Conservation (phyloP, 2,888 invertebrate genomes). For the Synergus umbraculus region DNA sequence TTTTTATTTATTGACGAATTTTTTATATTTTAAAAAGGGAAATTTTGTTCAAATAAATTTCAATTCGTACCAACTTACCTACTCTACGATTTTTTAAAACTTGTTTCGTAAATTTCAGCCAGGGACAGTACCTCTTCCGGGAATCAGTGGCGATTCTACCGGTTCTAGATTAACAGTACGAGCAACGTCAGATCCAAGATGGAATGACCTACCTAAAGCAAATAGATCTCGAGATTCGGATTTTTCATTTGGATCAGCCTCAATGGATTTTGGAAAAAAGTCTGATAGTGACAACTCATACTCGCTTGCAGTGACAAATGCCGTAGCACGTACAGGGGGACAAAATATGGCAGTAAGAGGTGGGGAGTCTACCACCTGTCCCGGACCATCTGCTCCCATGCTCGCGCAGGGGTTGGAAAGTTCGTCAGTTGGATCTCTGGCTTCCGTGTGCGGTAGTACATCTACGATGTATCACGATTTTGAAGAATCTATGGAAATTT, state of each 20-base stretch:
- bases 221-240: slow-evolving; percentile 21
- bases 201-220: slow-evolving; percentile 53
- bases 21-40: no score
- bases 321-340: slow-evolving; percentile 51
- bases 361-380: slow-evolving; percentile 70
- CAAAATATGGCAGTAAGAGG: slow-evolving; percentile 56
- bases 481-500: slow-evolving; percentile 52
- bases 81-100: background rate
- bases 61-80: no score
- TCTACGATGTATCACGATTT: slow-evolving; percentile 45
- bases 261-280: slow-evolving; percentile 28
- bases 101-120: slow-evolving; percentile 47
- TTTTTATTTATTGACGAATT: no score
- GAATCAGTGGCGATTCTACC: slow-evolving; percentile 62
- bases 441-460: slow-evolving; percentile 35
- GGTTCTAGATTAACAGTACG: slow-evolving; percentile 81
- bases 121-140: slow-evolving; percentile 57
- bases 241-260: slow-evolving; percentile 19
- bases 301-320: slow-evolving; percentile 42
- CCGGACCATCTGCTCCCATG: slow-evolving; percentile 67
- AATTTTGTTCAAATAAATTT: no score
- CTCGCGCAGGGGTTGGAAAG: slow-evolving; percentile 56
- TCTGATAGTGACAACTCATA: slow-evolving; percentile 12
- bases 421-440: slow-evolving; percentile 41
- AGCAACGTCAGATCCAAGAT: slow-evolving; percentile 82